These are phyloP conservation scores for Tetramorium parvispinum DNA, from an alignment of 1,140 invertebrate species.

Conservation along the genomic window DNA sequence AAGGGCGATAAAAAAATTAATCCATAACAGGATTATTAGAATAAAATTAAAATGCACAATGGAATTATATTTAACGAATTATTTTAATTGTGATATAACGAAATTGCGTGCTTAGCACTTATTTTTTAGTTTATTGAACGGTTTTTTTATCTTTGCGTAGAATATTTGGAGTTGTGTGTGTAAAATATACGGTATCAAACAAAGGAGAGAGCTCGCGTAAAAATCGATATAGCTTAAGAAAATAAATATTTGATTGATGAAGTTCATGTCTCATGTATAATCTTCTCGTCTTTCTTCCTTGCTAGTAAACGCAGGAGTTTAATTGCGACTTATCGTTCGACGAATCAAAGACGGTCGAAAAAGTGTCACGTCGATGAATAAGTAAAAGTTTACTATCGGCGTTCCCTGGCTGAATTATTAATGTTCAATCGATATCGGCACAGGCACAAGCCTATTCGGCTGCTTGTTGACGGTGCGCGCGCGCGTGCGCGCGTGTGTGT, in stretches of 20 bases:
- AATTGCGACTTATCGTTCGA: conserved; percentile 4
- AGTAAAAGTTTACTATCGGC: conserved; percentile 42
- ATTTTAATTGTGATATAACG: background rate
- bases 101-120: background rate
- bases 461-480: background rate
- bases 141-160: background rate
- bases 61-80: background rate
- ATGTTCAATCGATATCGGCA: conserved; percentile 52
- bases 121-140: background rate
- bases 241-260: conserved; percentile 14
- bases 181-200: background rate
- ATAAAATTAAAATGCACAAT: background rate
- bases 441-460: conserved; percentile 30
- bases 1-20: background rate
- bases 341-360: background rate
- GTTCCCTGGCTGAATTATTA: conserved; percentile 49
- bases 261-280: too few relatives aligned
- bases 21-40: background rate
- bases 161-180: background rate
- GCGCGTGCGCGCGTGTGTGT: background rate
- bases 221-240: background rate
- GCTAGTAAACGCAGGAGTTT: background rate
- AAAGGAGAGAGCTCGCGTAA: background rate
- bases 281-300: background rate
- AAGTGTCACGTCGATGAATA: conserved; percentile 27